A percentile compares a stretch with the other conserved stretches of the same genome.
Evolutionary conservation across 2,797 vertebrate species (phyloP).

Genomic region (Gorsachius magnificus): DNA sequence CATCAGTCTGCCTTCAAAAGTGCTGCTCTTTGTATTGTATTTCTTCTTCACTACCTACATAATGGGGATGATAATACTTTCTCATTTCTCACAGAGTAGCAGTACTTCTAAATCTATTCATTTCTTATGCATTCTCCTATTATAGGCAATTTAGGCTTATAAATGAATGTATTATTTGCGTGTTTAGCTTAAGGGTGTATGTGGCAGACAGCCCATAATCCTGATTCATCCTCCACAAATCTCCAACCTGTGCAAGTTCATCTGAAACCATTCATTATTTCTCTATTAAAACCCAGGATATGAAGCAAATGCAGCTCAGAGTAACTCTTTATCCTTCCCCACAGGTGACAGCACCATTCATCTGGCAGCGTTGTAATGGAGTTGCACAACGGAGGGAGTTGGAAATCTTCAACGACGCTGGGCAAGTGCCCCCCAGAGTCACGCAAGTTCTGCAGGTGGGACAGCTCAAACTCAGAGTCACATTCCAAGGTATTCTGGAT

Average conservation of each 20-base stretch:
- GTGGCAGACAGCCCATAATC: constrained; percentile 24
- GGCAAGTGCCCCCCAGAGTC: background rate
- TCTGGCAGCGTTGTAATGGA: background rate
- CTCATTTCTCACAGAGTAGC: background rate
- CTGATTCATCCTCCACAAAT: constrained; percentile 11
- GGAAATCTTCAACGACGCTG: background rate
- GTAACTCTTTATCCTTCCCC: background rate
- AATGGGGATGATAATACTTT: background rate
- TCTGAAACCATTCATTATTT: constrained; percentile 21
- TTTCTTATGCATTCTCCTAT: constrained; percentile 8
- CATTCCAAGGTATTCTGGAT: background rate
- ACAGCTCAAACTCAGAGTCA: background rate
- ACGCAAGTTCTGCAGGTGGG: background rate
- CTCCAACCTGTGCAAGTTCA: background rate
- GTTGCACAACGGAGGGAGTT: background rate
- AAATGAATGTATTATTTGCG: background rate
- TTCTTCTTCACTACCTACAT: background rate
- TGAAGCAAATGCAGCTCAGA: background rate
- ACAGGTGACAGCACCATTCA: background rate
- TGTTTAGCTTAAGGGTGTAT: background rate
- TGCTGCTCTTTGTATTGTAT: background rate
- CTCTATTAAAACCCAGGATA: background rate
- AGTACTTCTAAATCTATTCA: background rate
- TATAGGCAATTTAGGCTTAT: background rate
- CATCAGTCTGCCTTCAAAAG: background rate